Evolutionary conservation across 1,140 invertebrate species (phyloP), one percentile per base, ranked within the genome.

Genomic region (Lordiphosa collinella): DNA sequence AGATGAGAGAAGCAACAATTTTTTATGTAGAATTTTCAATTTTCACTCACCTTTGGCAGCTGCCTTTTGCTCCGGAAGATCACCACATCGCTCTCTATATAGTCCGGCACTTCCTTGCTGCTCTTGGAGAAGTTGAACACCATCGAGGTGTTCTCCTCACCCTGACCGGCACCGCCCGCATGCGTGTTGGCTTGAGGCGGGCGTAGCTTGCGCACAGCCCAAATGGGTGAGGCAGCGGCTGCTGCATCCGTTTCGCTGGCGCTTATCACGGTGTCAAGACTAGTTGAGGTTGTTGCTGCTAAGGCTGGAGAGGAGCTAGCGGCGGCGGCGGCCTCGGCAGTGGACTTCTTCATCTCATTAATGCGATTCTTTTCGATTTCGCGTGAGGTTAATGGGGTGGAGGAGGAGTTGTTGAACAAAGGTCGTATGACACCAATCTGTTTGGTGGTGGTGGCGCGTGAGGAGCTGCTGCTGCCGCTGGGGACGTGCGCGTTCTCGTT

Each of bases 21-120:
- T n/a, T 4, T 43, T 22, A 22, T 2, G 2, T 3, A 5, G 18
- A 22, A 22, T 9, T 22, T 11, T 25, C 11, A 16, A n/a, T 8
- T 3, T 11, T 36, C 34, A 89, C 91, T 92, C 84, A 95, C 94
- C 93, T 94, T 95, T 61, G 92, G 91, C 67, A 92, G 92, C 76
- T 93, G 92, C 51, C 92, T 89, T 73, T 92, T 92, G 82, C 91
- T 91, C 65, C 92, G 91, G 51, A 93, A 91, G 50, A 94, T 92
- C 69, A 95, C 91, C 52, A 94, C 95, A 90, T 96, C 95, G 90
- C 96, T 96, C 89, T 96, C 94, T 86, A 96, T 95, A 89, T 97
- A 96, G 91, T 96, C 95, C 41, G 96, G 95, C 64, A 96, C 94
- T 68, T 94, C 93, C 87, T 94, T 95, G 69, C 94, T 92, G 87